A percentile compares a stretch with the other conserved stretches of the same genome.
These are phyloP conservation scores for Philonicus albiceps DNA, from an alignment of 2,888 invertebrate genomes.

Conservation along the genomic window DNA sequence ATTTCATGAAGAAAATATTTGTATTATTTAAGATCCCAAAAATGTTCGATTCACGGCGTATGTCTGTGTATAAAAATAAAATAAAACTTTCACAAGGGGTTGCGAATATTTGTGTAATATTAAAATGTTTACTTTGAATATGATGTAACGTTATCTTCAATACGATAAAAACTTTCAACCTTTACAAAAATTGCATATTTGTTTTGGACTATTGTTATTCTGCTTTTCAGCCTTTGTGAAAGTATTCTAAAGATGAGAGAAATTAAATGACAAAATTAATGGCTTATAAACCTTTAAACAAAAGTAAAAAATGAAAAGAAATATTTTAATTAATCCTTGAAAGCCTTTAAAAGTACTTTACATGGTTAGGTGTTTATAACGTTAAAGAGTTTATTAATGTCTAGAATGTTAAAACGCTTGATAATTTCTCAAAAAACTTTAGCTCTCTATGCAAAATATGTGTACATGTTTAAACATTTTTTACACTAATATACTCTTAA, in stretches of 20 bases:
- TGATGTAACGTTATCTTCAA: too few relatives aligned
- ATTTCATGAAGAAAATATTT: background rate
- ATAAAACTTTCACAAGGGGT: background rate
- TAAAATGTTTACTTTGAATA: too few relatives aligned
- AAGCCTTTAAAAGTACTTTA: too few relatives aligned
- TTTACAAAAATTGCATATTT: too few relatives aligned
- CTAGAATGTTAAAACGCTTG: too few relatives aligned
- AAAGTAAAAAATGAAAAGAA: background rate
- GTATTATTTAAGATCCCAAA: slow-evolving; percentile 23
- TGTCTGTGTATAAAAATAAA: background rate
- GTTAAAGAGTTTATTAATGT: too few relatives aligned
- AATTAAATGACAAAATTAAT: background rate
- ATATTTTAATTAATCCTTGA: background rate
- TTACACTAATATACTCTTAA: too few relatives aligned
- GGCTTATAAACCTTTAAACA: background rate
- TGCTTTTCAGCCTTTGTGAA: background rate
- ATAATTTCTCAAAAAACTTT: too few relatives aligned
- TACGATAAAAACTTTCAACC: too few relatives aligned
- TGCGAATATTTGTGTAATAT: background rate
- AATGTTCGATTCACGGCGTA: background rate
- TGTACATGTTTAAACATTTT: too few relatives aligned
- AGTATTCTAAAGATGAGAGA: background rate
- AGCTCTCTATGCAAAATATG: too few relatives aligned
- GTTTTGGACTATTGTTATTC: background rate
- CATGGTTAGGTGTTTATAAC: too few relatives aligned